Evolutionary conservation across 2,888 invertebrate genomes (phyloP).

Genomic region (Gonocerus acuteangulatus): DNA sequence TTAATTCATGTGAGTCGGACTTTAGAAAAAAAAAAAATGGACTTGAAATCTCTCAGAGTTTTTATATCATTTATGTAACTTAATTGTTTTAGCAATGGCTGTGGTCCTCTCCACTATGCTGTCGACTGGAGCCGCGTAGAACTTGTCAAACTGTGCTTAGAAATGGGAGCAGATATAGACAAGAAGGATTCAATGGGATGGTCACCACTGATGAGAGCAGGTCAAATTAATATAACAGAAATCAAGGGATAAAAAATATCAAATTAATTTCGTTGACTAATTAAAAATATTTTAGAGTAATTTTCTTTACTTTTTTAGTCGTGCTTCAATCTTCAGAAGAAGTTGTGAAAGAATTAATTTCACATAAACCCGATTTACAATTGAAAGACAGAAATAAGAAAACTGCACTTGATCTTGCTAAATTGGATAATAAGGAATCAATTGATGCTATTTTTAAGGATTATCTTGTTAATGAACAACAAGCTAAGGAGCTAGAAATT

Average conservation of each 20-base stretch:
- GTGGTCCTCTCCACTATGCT: slow-evolving; percentile 31
- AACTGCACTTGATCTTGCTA: slow-evolving; percentile 26
- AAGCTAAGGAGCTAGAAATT: too few relatives aligned
- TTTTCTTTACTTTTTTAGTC: too few relatives aligned
- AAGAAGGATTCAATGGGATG: slow-evolving; percentile 25
- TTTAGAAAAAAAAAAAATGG: too few relatives aligned
- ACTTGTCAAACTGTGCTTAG: slow-evolving; percentile 23
- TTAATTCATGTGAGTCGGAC: too few relatives aligned
- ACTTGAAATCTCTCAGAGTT: too few relatives aligned
- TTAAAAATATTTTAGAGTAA: too few relatives aligned
- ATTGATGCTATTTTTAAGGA: background rate
- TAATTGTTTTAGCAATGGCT: slow-evolving; percentile 29
- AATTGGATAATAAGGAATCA: background rate
- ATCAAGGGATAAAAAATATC: background rate
- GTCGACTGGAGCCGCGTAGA: slow-evolving; percentile 28
- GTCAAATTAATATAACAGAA: slow-evolving; percentile 2
- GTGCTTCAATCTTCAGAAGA: background rate
- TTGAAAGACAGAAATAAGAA: slow-evolving; percentile 24
- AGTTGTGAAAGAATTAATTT: slow-evolving; percentile 6
- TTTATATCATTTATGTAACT: too few relatives aligned
- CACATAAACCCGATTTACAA: slow-evolving; percentile 1
- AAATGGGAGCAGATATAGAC: slow-evolving; percentile 26
- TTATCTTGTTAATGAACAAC: too few relatives aligned
- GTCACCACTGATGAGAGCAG: slow-evolving; percentile 33
- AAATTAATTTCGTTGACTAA: too few relatives aligned